Evolutionary conservation across 2,888 invertebrate species (phyloP), one percentile per base, ranked within the genome.

Genomic region (Dasysyrphus albostriatus): DNA sequence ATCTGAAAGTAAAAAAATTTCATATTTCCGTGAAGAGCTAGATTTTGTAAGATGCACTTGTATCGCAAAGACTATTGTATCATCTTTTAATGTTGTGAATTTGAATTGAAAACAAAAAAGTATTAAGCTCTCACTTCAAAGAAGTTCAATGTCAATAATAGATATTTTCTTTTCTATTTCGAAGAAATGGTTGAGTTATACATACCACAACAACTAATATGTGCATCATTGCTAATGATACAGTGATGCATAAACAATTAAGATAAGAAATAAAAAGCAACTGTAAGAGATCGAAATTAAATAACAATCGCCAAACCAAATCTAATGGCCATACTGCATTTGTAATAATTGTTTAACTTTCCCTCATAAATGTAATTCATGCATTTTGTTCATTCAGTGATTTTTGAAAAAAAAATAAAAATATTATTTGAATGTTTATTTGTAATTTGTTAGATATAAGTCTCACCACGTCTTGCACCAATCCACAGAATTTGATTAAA

Each of bases 401-500:
- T 51, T 51, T 69, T 16, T 8, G 56, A 32, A 44, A 42, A 29
- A 65, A 58, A 54, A 58, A 72, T 1, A 54, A 58, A 65, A n/a
- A n/a, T n/a, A n/a, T 56, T 14, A 59, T 58, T 69, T 65, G 56
- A 61, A n/a, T 24, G 24, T 56, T 65, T 19, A 12, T 39, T 19
- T 24, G 24, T 49, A 29, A 54, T 54, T 54, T 54, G 54, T 54
- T 56, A 32, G 9, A 65, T 58, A 39, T 56, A 29, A 65, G 72
- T 37, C 69, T 65, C 58, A 58, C 6, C 37, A 49, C 58, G 82
- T 82, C 76, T 58, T 67, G 76, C 82, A 82, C 49, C 82, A 65
- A 67, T 80, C 49, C 56, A 72, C 72, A 47, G 63, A 79, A 63
- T 72, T 78, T n/a, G 24, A 63, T 54, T 63, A 54, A 51, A 63